A percentile compares a stretch with the other conserved stretches of the same genome.
phyloP scores from a whole-genome alignment of 2,113 vertebrate species.

The Hemiprocne comata region DNA sequence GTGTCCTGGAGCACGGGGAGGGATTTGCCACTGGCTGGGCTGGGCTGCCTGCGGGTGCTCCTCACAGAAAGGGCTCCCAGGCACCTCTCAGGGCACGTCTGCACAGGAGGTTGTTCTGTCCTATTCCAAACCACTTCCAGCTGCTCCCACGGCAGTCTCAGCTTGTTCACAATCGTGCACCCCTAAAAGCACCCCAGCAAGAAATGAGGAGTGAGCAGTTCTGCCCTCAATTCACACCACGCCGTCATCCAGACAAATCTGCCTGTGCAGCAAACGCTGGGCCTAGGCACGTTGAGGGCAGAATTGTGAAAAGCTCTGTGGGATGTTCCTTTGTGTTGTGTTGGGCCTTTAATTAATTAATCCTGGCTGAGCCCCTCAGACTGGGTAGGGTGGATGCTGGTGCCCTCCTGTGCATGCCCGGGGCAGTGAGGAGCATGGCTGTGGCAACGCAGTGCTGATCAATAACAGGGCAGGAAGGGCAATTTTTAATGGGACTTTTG shows the following conservation, averaged over 20 bases:
- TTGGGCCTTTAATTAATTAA: background rate
- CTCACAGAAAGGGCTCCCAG: background rate
- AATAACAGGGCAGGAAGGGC: background rate
- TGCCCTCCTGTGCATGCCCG: background rate
- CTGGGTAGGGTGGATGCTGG: accelerated
- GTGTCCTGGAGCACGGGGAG: background rate
- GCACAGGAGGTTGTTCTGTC: background rate
- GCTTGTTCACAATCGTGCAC: background rate
- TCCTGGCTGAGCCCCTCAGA: background rate
- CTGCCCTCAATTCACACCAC: background rate
- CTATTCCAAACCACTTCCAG: background rate
- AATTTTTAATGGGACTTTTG: background rate
- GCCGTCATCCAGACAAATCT: background rate
- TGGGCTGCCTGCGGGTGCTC: background rate
- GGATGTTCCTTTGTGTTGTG: background rate
- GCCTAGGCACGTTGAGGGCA: background rate
- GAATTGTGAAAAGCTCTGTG: background rate
- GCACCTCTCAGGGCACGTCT: background rate
- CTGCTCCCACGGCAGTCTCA: background rate
- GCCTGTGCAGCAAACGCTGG: background rate
- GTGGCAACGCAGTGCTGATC: accelerated
- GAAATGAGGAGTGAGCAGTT: background rate
- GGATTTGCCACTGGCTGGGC: background rate
- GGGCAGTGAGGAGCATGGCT: background rate
- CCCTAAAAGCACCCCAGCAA: background rate